Conservation (phyloP, 64 coral and sea anemone genomes). For the Trachythela sp. region DNA sequence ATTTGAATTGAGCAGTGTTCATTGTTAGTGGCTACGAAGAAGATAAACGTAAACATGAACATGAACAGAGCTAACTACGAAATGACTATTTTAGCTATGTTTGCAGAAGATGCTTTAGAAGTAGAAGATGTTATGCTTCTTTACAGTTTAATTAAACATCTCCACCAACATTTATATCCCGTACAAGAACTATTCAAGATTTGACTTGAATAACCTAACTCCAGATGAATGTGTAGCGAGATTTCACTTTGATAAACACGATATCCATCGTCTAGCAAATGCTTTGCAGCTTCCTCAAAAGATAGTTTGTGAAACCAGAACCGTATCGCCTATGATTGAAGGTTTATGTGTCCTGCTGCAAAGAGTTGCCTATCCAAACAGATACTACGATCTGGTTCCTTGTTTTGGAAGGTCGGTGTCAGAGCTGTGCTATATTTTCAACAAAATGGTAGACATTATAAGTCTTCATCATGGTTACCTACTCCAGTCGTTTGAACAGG, state of each 20-base stretch:
- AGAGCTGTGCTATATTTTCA: too few species aligned
- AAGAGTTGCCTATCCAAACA: not conserved
- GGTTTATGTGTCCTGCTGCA: not conserved
- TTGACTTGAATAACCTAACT: not conserved
- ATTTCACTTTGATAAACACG: not conserved
- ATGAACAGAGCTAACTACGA: too few species aligned
- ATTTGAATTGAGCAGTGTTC: constrained; percentile 5
- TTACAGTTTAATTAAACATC: too few species aligned
- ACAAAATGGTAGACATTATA: too few species aligned
- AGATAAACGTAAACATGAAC: not conserved
- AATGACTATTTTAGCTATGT: too few species aligned
- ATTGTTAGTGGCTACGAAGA: not conserved
- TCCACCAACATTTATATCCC: too few species aligned
- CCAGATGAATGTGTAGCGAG: not conserved
- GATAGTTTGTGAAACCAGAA: not conserved
- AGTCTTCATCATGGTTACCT: too few species aligned
- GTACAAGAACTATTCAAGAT: too few species aligned
- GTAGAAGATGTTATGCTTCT: too few species aligned
- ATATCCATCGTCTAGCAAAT: not conserved
- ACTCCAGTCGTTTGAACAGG: too few species aligned
- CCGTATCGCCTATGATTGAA: not conserved
- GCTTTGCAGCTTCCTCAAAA: not conserved
- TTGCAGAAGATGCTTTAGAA: too few species aligned
- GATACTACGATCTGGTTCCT: not conserved
- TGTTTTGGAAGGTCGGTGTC: not conserved